Evolutionary conservation across 2,888 invertebrate species (phyloP).

Genomic region (Onchidella celtica): DNA sequence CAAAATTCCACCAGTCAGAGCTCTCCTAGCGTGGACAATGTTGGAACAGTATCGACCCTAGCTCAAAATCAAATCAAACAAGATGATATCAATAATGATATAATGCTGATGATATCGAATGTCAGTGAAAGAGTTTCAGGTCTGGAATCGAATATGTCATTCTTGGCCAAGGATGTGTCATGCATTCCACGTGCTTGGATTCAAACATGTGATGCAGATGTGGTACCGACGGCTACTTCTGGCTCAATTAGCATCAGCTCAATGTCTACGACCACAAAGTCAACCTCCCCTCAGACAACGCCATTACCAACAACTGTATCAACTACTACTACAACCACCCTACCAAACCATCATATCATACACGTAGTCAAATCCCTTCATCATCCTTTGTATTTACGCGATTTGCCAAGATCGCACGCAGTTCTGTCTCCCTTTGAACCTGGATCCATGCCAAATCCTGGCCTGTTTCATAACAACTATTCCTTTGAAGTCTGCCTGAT

Average conservation of each 20-base stretch:
- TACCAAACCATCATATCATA: not conserved
- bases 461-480: too few relatives aligned
- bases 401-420: not conserved
- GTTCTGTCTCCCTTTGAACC: not conserved
- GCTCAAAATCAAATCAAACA: too few relatives aligned
- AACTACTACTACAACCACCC: not conserved
- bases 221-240: too few relatives aligned
- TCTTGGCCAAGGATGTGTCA: not conserved
- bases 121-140: not conserved
- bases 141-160: not conserved
- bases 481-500: not conserved
- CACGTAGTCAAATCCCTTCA: not conserved
- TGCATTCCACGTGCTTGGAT: not conserved
- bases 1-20: too few relatives aligned
- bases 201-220: too few relatives aligned
- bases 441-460: not conserved
- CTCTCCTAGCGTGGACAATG: too few relatives aligned
- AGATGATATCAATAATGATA: not conserved
- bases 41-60: too few relatives aligned
- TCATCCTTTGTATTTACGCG: not conserved
- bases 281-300: not conserved
- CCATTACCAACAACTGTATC: not conserved
- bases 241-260: too few relatives aligned
- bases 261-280: not conserved
- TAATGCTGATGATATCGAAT: not conserved